Evolutionary conservation across 35 echinoderm and acorn worm species (phyloP), one percentile per base, ranked within the genome.

Genomic region (Lytechinus pictus): DNA sequence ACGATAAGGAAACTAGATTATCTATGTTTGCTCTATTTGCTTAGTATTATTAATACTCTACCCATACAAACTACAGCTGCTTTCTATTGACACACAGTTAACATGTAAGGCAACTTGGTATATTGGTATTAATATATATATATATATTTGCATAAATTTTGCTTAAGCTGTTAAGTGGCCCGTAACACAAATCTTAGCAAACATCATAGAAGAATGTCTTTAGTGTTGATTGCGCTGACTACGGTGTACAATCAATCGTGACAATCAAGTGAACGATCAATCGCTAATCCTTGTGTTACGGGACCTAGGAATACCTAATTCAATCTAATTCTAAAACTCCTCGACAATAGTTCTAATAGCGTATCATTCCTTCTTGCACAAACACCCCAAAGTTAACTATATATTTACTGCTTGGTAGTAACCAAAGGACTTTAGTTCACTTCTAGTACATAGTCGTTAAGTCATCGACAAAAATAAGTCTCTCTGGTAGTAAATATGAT

Each of bases 21-120:
- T 90, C 52, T 52, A 54, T 52, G 5, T 52, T 44, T 52, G 29
- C 52, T 90, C 88, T 90, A 90, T 33, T 28, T 90, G 52, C 88
- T 90, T 90, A 10, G 33, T 44, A 44, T 44, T 44, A 44, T 44
- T 90, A 90, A 52, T 44, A 90, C 28, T 90, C 28, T 54, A 90
- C 8, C 52, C 27, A 52, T 54, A 90, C 27, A 90, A 54, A 90
- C 88, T 90, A 90, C 88, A 90, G 88, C 88, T 90, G 88, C 88
- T 33, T 51, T 28, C 88, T 33, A 90, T 24, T 79, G 66, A n/a
- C 29, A 90, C 88, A 90, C 88, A 90, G 8, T 52, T 28, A n/a
- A 52, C 52, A 90, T 54, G 52, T 90, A 90, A 90, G 88, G 88
- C 88, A 90, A 90, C 88, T 52, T 52, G 88, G 88, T 90, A 90